Evolutionary conservation across 2,888 invertebrate genomes (phyloP), one percentile per base, ranked within the genome.

Genomic region (Halocaridina rubra): DNA sequence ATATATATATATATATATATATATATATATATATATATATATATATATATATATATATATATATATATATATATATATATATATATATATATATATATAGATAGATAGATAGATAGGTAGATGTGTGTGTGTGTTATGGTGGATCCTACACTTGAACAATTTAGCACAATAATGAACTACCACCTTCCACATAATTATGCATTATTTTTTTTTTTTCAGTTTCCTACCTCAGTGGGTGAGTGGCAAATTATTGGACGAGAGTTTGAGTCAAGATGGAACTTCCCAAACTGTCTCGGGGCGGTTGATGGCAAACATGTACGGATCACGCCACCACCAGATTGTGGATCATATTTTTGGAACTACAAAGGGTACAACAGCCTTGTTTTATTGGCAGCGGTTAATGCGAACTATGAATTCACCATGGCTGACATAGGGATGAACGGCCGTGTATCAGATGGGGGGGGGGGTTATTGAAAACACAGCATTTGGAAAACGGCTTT

Each of bases 261-360:
- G 22, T 69, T 69, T 69, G 24, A 69, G 29, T 19, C 22, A 3
- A 22, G 10, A 29, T 27, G 33, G 71, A 3, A 71, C 29, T 71
- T 71, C 30, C 71, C 71, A 29, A 71, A 71, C 32, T 71, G 32
- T 71, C 29, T 71, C 29, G 33, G 71, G 71, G 33, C 1, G 16
- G 71, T 30, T 29, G 32, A 71, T 71, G 71, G 71, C 32, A 71
- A 71, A 71, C 32, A 71, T 71, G 32, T 71, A 29, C 29, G 29
- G 30, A 32, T 71, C 30, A 71, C 30, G 30, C 71, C 71, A n/a
- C 71, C 71, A 71, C 24, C 24, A 29, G 30, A 30, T 29, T 71
- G 29, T 71, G 71, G 32, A 71, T 71, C 71, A 3, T 71, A 71
- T 32, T 71, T 71, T 71, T 71, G 2, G 24, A 0, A 71, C 30